Base-by-base conservation (phyloP, 2,888 invertebrate species). In the Nemotelus pantherinus region DNA sequence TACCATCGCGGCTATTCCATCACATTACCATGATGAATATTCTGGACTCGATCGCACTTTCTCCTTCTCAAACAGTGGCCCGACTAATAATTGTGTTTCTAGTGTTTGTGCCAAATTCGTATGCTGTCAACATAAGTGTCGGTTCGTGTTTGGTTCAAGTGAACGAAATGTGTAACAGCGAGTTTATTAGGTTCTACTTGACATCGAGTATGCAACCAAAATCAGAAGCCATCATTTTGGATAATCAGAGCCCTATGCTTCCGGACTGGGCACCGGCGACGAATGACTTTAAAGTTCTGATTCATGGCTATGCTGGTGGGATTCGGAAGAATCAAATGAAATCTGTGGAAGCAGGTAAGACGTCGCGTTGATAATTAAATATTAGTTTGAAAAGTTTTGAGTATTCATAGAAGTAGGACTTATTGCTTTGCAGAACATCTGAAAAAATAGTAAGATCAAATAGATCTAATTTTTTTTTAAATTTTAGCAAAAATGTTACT, bases 231-330 rank as follows among this genome's bases (percentile, higher is more conserved):
- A 78, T 79, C 76, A 71, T 81, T 50, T 79, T 83, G 45, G 80
- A 81, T 57, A 77, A 77, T 41, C 57, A 77, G 45, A 77, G 80
- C 43, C 79, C 80, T 4, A 78, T 74, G 48, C 75, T 83, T 3
- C 83, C 83, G 39, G 39, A 68, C 25, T 82, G 82, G 81, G 76
- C 80, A 41, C 58, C 79, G 48, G 68, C 80, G 45, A 65, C 57
- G 6, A 81, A 81, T 77, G 78, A 80, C 44, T 82, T 81, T 57
- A 83, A 83, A 79, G 53, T 83, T 45, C 80, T 83, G 5, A 81
- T 88, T 44, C 88, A 88, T 80, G 88, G 88, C 50, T 88, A 88
- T 81, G 88, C 87, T 6, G 88, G 88, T 10, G 81, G 83, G 57
- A 81, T 85, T 9, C 87, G 88, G 80, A 81, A 81, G 65, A 84